Evolutionary conservation across 1,140 invertebrate genomes (phyloP).

Genomic region (Neocloeon triangulifer): DNA sequence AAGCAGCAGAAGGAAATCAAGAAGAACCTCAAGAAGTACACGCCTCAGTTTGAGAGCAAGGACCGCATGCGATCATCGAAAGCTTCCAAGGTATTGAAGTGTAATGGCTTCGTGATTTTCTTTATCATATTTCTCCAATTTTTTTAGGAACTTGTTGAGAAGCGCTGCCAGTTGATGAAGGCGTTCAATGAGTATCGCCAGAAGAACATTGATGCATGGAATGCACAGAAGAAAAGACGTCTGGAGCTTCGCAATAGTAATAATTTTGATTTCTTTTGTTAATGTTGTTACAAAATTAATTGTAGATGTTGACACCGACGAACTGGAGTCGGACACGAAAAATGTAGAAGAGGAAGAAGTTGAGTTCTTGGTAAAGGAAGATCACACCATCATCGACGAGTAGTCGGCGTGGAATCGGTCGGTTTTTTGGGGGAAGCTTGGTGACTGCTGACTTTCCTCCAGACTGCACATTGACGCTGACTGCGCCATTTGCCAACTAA

Average conservation of each 20-base stretch:
- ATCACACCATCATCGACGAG: conserved; percentile 53
- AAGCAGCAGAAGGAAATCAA: conserved; percentile 82
- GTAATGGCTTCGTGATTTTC: no score
- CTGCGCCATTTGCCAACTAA: no score
- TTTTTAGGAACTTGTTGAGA: conserved; percentile 70
- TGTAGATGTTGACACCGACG: conserved; percentile 81
- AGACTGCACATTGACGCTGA: no score
- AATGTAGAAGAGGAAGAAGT: conserved; percentile 88
- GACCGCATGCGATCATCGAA: conserved; percentile 80
- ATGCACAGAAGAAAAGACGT: conserved; percentile 48
- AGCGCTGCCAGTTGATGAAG: conserved; percentile 70
- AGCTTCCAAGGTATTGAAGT: conserved; percentile 64
- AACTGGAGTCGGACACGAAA: conserved; percentile 56
- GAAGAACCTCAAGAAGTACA: conserved; percentile 96
- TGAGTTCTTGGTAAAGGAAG: conserved; percentile 96
- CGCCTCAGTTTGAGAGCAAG: conserved; percentile 85
- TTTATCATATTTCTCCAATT: conserved; percentile 4
- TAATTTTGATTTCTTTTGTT: neutral
- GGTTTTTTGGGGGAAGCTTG: conserved; percentile 8
- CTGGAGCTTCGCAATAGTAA: conserved; percentile 66
- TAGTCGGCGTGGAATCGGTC: conserved; percentile 3
- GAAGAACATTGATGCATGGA: conserved; percentile 49
- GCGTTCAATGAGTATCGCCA: conserved; percentile 64
- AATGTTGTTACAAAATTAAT: conserved; percentile 8
- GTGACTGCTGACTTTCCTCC: no score